A percentile compares a stretch with the other conserved stretches of the same genome.
phyloP scores from a whole-genome alignment of 2,113 vertebrate species.

The Toxostoma redivivum region DNA sequence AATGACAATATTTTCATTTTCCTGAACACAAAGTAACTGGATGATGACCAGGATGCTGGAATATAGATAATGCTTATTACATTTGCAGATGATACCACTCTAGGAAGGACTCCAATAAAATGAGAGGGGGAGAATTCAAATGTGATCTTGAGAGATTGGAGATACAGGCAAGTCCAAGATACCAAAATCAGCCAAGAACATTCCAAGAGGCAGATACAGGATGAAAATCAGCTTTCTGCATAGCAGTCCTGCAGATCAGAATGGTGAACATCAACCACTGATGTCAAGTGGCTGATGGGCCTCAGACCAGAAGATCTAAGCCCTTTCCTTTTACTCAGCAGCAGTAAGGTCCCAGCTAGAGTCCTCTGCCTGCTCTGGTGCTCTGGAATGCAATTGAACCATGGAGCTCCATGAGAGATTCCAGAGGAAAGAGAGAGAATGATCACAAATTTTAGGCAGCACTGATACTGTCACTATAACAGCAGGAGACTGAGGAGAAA shows the following conservation, averaged over 20 bases:
- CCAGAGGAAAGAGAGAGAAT: not conserved
- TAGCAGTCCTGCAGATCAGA: not conserved
- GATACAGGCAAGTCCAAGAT: not conserved
- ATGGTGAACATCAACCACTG: not conserved
- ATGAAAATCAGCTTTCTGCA: not conserved
- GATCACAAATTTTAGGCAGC: not conserved
- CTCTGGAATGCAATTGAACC: not conserved
- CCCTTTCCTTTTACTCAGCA: not conserved
- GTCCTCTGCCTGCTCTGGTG: not conserved
- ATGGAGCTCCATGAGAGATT: not conserved
- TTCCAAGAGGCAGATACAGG: not conserved
- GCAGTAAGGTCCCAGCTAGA: not conserved
- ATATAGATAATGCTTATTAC: conserved; percentile 26
- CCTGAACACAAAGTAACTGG: not conserved
- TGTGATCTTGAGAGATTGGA: not conserved
- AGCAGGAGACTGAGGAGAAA: not conserved
- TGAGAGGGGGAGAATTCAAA: not conserved
- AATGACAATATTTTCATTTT: conserved; percentile 44
- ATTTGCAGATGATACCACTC: conserved; percentile 13
- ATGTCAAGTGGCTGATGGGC: not conserved
- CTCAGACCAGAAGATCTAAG: not conserved
- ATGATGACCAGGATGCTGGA: conserved; percentile 32
- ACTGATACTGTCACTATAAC: not conserved
- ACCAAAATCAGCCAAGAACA: not conserved
- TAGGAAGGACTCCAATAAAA: not conserved